Base-by-base conservation (phyloP, 2,113 vertebrate species). In the Noctilio leporinus region DNA sequence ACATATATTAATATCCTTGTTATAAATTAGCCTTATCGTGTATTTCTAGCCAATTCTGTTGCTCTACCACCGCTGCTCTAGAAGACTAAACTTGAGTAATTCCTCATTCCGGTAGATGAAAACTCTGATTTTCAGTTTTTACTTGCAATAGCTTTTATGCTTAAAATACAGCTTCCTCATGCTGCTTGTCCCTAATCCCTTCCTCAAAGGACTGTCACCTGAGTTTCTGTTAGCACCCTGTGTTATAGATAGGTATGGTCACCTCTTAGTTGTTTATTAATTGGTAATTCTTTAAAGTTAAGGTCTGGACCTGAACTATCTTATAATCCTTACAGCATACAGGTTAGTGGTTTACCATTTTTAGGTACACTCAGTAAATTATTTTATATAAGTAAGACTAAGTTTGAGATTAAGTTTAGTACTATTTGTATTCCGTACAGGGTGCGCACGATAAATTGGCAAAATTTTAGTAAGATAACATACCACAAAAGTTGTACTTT, bases 281-380 rank as follows among this genome's bases (percentile, higher is more conserved):
- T 51, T 88, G 76, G 35, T 81, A 62, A 62, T 16, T 96, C 69
- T 94, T 84, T 90, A 80, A 72, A 86, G n/a, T 89, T 82, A 53
- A 80, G 33, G 9, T 59, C 10, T 90, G 51, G 24, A 45, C n/a
- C 17, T 49, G 47, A 64, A 64, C 65, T 76, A 69, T 75, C 67
- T 93, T 72, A 80, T 72, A 94, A 1, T 5, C 28, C n/a, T 57
- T 92, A 69, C 75, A 22, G 45, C 45, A 47, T 72, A 33, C 78
- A 55, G 30, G 35, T 73, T 49, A 57, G 45, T 89, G 64, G 40
- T 40, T 88, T 78, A 49, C 45, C 33, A n/a, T 89, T 89, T 89
- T 80, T 73, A 85, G 55, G 24, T 75, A 17, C 24, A 57, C 62
- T 62, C 8, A 65, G 20, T 70, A 22, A 72, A 47, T 64, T 62